Percentiles rank a stretch among this genome's conserved stretches.
Evolutionary conservation across 1,140 invertebrate species (phyloP).

Genomic region (Vollenhovia emeryi): DNA sequence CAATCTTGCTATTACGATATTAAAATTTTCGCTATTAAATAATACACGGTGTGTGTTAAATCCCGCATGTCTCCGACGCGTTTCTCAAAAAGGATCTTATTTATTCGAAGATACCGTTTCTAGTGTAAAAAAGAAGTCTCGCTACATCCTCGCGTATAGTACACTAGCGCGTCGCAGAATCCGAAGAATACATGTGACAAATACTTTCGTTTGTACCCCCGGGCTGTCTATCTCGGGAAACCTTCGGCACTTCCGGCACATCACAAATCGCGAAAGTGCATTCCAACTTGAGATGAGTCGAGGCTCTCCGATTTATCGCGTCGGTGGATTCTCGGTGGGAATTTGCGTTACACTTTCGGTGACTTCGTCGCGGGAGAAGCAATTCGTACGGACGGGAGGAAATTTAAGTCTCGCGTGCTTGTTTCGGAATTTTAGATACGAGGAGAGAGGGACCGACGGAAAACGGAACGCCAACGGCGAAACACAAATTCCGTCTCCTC

Average conservation of each 20-base stretch:
- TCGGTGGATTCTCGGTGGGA: slow-evolving; percentile 16
- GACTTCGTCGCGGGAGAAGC: slow-evolving; percentile 33
- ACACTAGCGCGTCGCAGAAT: slow-evolving; percentile 1
- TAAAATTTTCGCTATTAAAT: neutral
- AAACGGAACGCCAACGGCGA: neutral
- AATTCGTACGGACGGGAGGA: slow-evolving; percentile 23
- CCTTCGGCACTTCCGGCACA: slow-evolving; percentile 43
- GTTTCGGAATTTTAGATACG: slow-evolving; percentile 49
- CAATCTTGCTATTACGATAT: neutral
- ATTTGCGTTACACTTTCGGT: slow-evolving; percentile 37
- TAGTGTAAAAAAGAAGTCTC: neutral
- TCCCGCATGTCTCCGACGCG: neutral
- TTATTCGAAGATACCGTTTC: neutral
- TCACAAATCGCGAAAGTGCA: slow-evolving; percentile 59
- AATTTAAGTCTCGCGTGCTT: slow-evolving; percentile 38
- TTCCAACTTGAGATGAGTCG: slow-evolving; percentile 53
- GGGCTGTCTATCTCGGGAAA: slow-evolving; percentile 35
- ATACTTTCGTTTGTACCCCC: slow-evolving; percentile 29
- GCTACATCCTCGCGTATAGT: neutral
- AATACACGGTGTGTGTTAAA: neutral
- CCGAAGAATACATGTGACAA: neutral
- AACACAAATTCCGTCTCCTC: neutral
- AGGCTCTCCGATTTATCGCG: slow-evolving; percentile 41
- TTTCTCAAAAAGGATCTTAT: neutral
- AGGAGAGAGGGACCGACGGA: neutral